Conservation (phyloP, 23 tunicate genomes). For the Clavelina lepadiformis region DNA sequence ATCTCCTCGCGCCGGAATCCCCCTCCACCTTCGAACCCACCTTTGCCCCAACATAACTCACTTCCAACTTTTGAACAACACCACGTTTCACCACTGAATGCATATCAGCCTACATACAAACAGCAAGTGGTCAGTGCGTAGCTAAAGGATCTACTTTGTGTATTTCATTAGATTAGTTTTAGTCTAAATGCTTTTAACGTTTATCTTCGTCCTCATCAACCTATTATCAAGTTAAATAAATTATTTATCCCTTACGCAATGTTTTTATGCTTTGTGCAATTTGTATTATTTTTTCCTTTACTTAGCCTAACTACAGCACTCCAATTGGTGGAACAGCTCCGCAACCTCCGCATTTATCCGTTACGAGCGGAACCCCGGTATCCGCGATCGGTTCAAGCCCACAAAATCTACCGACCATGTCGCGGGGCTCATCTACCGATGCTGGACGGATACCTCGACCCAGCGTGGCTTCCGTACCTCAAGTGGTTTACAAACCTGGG, state of each 20-base stretch:
- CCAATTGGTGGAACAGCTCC: constrained; percentile 78
- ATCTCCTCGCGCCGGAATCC: constrained; percentile 22
- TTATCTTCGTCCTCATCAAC: no score
- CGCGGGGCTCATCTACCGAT: constrained; percentile 7
- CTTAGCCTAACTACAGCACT: constrained; percentile 90
- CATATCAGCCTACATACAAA: constrained; percentile 29
- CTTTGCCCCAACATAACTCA: constrained; percentile 16
- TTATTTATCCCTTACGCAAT: background rate
- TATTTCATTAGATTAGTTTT: background rate
- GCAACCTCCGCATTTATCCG: constrained; percentile 53
- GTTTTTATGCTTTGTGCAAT: background rate
- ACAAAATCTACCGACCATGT: constrained; percentile 7
- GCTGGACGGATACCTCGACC: constrained; percentile 25
- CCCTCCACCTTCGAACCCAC: constrained; percentile 17
- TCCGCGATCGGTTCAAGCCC: constrained; percentile 62
- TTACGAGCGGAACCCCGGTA: constrained; percentile 37
- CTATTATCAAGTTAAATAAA: no score
- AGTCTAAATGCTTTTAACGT: no score
- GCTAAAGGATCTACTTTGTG: background rate
- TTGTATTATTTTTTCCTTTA: background rate
- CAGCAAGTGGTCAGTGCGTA: constrained; percentile 50
- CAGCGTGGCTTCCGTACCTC: constrained; percentile 26
- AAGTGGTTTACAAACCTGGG: constrained; percentile 24
- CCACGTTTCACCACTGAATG: constrained; percentile 16
- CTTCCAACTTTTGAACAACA: constrained; percentile 20